Conservation (phyloP, 2,797 vertebrate genomes). For the Alectoris magna region DNA sequence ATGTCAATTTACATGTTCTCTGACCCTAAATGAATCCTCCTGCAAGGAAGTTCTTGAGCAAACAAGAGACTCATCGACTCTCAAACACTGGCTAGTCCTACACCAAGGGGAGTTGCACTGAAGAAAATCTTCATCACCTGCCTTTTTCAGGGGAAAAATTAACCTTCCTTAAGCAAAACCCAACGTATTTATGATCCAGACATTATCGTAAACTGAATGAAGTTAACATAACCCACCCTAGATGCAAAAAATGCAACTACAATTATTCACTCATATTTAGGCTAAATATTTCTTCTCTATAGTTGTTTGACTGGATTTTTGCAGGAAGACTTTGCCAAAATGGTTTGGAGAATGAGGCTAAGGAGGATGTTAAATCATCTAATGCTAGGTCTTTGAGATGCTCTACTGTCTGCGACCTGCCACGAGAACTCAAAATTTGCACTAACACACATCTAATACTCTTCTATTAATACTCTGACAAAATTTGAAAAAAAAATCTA, state of each 20-base stretch:
- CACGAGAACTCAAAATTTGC: neutral
- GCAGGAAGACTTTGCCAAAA: neutral
- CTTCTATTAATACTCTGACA: neutral
- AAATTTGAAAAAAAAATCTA: neutral
- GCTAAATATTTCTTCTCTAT: neutral
- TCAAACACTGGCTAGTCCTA: neutral
- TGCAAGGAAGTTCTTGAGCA: neutral
- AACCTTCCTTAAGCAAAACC: neutral
- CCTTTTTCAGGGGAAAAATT: neutral
- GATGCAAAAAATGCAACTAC: neutral
- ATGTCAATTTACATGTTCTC: neutral
- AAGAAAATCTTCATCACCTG: neutral
- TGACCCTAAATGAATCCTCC: neutral
- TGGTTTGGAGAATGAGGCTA: neutral
- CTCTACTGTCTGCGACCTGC: neutral
- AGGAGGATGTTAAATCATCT: neutral
- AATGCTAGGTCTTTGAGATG: neutral
- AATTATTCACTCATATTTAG: neutral
- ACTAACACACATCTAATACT: neutral
- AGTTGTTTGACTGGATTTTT: neutral
- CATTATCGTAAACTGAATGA: neutral
- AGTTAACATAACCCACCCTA: neutral
- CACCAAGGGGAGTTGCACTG: neutral
- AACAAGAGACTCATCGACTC: neutral
- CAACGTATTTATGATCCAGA: neutral